These are phyloP conservation scores for Scaptomyza graminum DNA, from an alignment of 1,140 invertebrate genomes.

Conservation along the genomic window DNA sequence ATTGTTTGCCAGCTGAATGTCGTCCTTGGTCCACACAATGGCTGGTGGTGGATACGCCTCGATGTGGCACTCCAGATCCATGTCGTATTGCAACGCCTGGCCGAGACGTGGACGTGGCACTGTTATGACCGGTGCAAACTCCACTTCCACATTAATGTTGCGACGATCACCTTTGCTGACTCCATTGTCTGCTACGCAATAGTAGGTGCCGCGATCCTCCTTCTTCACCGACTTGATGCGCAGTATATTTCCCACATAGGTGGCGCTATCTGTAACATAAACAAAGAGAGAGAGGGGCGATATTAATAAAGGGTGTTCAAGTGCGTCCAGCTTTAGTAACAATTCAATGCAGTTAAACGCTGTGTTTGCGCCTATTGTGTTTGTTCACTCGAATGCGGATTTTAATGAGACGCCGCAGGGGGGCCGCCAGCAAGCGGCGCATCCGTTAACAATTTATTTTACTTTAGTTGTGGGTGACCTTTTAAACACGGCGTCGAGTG, in stretches of 20 bases:
- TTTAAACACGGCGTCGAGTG: conserved; percentile 48
- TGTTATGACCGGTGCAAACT: conserved; percentile 93
- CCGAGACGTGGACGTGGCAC: conserved; percentile 91
- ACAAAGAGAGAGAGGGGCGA: background rate
- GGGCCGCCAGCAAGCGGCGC: conserved; percentile 21
- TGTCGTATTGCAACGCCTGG: conserved; percentile 95
- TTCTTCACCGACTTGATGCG: conserved; percentile 92
- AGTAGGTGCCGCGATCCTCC: conserved; percentile 95
- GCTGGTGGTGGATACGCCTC: conserved; percentile 96
- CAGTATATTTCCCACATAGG: conserved; percentile 91
- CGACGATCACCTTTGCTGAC: conserved; percentile 92
- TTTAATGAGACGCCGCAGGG: conserved; percentile 63
- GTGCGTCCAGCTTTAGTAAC: conserved; percentile 45
- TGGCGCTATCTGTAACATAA: conserved; percentile 80
- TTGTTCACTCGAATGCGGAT: conserved; percentile 66
- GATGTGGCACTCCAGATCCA: conserved; percentile 96
- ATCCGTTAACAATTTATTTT: conserved; percentile 53
- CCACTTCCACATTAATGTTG: conserved; percentile 95
- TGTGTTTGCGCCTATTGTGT: conserved; percentile 44
- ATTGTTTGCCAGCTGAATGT: conserved; percentile 91
- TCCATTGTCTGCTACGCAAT: conserved; percentile 96
- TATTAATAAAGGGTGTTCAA: conserved; percentile 50
- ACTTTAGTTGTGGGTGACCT: conserved; percentile 61
- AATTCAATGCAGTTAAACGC: conserved; percentile 62
- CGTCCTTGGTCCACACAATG: conserved; percentile 94